Evolutionary conservation across 2,888 invertebrate species (phyloP), one percentile per base, ranked within the genome.

Genomic region (Junonia oenone): DNA sequence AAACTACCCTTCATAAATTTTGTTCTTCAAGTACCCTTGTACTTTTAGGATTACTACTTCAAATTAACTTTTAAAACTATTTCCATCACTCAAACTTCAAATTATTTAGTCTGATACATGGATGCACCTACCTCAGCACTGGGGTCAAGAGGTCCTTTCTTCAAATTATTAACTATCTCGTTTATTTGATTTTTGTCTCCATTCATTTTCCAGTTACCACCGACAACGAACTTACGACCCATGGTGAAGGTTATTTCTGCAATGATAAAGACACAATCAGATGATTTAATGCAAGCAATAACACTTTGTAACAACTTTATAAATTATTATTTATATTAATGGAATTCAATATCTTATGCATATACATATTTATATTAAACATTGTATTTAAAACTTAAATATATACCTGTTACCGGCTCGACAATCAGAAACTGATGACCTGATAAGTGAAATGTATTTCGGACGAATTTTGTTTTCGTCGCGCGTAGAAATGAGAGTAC

Each of bases 181-280:
- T 94, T 93, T 62, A 98, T 96, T 67, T 93, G 92, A 59, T 93
- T 92, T 81, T 97, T 97, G 69, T 93, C 94, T 45, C 99, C 99
- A 80, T 99, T 99, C 99, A 99, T 98, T 90, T 99, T 99, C 99
- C 99, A 99, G 92, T 99, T 99, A 53, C 99, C 99, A 68, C 99
- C 99, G 75, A 99, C 99, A 76, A 98, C 97, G 88, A 99, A 99
- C 93, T 96, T 97, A 69, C 99, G 94, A 58, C 89, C 87, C 94
- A 95, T 95, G 71, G 83, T 64, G 56, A 17, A 43, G 45, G 57
- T 61, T 59, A 56, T 48, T 49, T 48, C 63, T 62, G 55, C 26
- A 40, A 19, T 5, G 14, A 14, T 19, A 40, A n/a, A 1, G 19
- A 17, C 15, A 5, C 11, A 1, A n/a, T 17, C 19, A 22, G 22